These are phyloP conservation scores for Disparrhopalites patrizii DNA, from an alignment of 2,888 invertebrate species.

Conservation along the genomic window DNA sequence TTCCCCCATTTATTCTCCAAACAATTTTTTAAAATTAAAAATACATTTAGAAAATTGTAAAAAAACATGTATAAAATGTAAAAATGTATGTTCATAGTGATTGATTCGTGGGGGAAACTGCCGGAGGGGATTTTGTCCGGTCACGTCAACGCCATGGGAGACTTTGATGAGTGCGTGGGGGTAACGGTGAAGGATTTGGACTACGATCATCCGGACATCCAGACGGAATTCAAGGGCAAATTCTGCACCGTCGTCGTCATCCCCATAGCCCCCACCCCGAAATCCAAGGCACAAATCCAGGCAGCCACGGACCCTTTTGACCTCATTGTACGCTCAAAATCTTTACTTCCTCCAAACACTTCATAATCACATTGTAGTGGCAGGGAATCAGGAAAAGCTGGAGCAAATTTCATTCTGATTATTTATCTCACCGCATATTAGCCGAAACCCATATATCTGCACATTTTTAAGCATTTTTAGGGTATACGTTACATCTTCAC, in stretches of 20 bases:
- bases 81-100: slow-evolving; percentile 27
- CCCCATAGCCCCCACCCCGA: too few species aligned
- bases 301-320: too few species aligned
- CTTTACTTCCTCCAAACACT: too few species aligned
- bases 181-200: slow-evolving; percentile 5
- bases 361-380: too few species aligned
- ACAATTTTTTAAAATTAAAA: too few species aligned
- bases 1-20: not conserved
- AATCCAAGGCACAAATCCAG: too few species aligned
- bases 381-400: too few species aligned
- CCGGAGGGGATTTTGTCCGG: slow-evolving; percentile 44
- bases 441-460: not conserved
- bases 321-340: too few species aligned
- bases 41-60: too few species aligned
- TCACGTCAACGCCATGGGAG: slow-evolving; percentile 41
- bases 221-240: slow-evolving; percentile 30
- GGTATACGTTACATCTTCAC: too few species aligned
- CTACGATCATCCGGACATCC: not conserved
- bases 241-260: slow-evolving; percentile 37
- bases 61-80: not conserved
- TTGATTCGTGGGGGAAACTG: slow-evolving; percentile 42
- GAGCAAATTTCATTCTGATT: not conserved
- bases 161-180: slow-evolving; percentile 42
- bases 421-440: not conserved
- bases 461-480: not conserved